Evolutionary conservation across 2,113 vertebrate species (phyloP), one percentile per base, ranked within the genome.

Genomic region (Pelobates fuscus): DNA sequence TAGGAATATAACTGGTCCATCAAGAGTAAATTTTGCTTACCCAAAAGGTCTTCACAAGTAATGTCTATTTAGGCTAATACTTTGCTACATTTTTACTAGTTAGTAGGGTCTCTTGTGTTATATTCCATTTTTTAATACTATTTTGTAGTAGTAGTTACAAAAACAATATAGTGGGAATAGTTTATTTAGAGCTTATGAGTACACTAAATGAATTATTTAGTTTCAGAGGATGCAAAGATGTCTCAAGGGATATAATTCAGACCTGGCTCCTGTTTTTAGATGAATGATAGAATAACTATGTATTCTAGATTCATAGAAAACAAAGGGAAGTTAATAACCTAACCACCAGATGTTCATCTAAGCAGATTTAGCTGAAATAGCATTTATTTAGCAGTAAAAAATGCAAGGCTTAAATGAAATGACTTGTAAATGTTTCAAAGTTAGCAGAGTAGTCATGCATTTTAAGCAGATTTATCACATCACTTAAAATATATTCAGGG

Each of bases 301-400:
- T 25, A 49, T 76, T 76, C 41, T 61, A 60, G 64, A 76, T 76
- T 76, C 73, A 68, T 76, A 67, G 37, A 76, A 76, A 67, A 76
- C 54, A 68, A 76, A 68, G 52, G 43, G 64, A 76, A 76, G 73
- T 61, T 76, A 76, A 76, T 76, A 68, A 76, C 64, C 73, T 61
- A 67, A 68, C 73, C 55, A 76, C 73, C 73, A 76, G 73, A 76
- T 76, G 73, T 76, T 76, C 73, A 29, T 58, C 55, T 76, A 61
- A 61, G 55, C 64, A 76, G 73, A 68, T 76, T 76, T 76, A 76
- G 73, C 73, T 76, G 73, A 76, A 76, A 76, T 76, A 67, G 73
- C 73, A 76, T 76, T 76, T 76, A 68, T 76, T 76, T 76, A 67
- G 55, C 73, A 76, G 73, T 68, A 76, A 76, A 72, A 75, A 68